These are phyloP conservation scores for Microplitis demolitor DNA, from an alignment of 1,140 invertebrate genomes.

Conservation along the genomic window DNA sequence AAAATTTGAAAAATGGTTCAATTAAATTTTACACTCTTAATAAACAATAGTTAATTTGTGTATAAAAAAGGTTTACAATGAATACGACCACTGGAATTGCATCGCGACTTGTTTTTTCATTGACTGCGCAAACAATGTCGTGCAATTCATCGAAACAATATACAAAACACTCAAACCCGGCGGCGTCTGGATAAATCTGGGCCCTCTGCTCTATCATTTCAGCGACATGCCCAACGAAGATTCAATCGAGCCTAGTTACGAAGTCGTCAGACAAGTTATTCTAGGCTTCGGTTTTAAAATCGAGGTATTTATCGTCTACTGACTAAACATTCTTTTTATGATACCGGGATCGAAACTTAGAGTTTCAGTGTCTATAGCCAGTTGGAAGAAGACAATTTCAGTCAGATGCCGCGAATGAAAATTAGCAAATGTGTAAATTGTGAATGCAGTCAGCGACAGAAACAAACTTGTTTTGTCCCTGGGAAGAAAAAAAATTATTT, in stretches of 20 bases:
- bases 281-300: constrained; percentile 85
- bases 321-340: background rate
- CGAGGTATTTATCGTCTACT: constrained; percentile 65
- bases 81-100: constrained; percentile 83
- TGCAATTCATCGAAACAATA: constrained; percentile 94
- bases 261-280: constrained; percentile 83
- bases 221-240: constrained; percentile 86
- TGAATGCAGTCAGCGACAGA: background rate
- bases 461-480: too few species aligned
- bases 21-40: too few species aligned
- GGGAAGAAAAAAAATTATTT: too few species aligned
- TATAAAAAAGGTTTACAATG: constrained; percentile 72
- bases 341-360: too few species aligned
- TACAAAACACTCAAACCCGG: constrained; percentile 89
- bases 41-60: too few species aligned
- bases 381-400: too few species aligned
- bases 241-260: constrained; percentile 94
- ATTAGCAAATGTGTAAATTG: background rate
- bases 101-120: constrained; percentile 98
- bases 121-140: constrained; percentile 95
- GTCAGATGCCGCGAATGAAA: background rate
- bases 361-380: too few species aligned
- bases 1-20: too few species aligned
- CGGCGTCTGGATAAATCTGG: constrained; percentile 88
- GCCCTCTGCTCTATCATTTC: constrained; percentile 94